A percentile compares a stretch with the other conserved stretches of the same genome.
Conservation (phyloP, 2,113 vertebrate species). For the Ctenomys sociabilis region DNA sequence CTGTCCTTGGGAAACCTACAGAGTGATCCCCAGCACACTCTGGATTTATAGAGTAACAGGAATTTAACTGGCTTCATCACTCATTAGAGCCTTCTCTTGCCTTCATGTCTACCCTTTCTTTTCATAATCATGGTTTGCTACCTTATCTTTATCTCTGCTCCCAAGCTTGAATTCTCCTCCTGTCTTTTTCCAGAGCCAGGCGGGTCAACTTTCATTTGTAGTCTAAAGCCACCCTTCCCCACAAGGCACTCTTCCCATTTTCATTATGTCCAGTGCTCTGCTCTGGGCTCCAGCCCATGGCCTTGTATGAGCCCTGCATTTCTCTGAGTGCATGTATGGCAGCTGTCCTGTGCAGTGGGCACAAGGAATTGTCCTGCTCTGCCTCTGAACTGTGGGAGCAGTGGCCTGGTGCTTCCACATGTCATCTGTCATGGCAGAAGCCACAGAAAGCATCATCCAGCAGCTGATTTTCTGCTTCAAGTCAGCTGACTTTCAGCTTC, state of each 20-base stretch:
- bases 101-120: background rate
- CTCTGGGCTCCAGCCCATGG: background rate
- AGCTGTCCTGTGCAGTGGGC: background rate
- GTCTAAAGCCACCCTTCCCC: background rate
- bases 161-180: background rate
- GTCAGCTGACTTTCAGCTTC: background rate
- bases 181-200: background rate
- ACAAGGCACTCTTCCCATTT: background rate
- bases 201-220: background rate
- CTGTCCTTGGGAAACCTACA: background rate
- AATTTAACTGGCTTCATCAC: background rate
- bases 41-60: background rate
- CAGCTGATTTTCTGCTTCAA: background rate
- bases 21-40: background rate
- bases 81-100: background rate
- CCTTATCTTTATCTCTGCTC: background rate
- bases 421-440: background rate
- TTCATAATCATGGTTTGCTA: background rate
- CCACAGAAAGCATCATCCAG: no score
- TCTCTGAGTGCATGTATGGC: background rate
- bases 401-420: background rate
- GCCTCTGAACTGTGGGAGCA: background rate
- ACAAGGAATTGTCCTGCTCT: background rate
- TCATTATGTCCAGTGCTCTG: background rate
- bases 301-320: background rate